Conservation (phyloP, 2,797 vertebrate genomes). For the Melanotaenia parkinsoni region DNA sequence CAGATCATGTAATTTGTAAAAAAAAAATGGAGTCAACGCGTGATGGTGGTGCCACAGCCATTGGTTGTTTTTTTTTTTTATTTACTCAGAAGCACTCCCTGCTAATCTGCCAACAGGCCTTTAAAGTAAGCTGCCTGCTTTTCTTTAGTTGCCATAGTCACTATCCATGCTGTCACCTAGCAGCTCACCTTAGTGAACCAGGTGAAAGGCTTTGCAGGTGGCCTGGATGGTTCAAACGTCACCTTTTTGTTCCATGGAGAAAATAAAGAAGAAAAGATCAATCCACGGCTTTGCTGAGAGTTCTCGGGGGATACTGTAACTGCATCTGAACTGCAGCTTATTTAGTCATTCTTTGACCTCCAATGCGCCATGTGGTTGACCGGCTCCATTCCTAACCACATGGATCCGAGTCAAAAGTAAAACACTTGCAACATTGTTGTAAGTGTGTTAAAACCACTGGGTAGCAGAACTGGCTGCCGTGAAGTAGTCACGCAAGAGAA, state of each 20-base stretch:
- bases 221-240: slow-evolving; percentile 28
- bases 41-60: slow-evolving; percentile 3
- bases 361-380: slow-evolving; percentile 31
- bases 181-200: slow-evolving; percentile 50
- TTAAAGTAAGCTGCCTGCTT: slow-evolving; percentile 38
- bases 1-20: background rate
- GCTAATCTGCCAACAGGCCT: slow-evolving; percentile 20
- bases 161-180: slow-evolving; percentile 39
- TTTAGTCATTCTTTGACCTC: slow-evolving; percentile 43
- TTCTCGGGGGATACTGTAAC: slow-evolving; percentile 2
- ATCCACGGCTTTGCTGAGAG: slow-evolving; percentile 7
- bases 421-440: slow-evolving; percentile 49
- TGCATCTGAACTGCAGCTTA: slow-evolving; percentile 16
- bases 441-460: slow-evolving; percentile 41
- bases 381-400: slow-evolving; percentile 47
- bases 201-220: slow-evolving; percentile 57
- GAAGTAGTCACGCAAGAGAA: slow-evolving; percentile 44
- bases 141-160: slow-evolving; percentile 55
- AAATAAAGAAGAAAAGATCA: slow-evolving; percentile 25
- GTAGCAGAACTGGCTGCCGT: slow-evolving; percentile 30
- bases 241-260: slow-evolving; percentile 44
- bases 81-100: slow-evolving; percentile 2
- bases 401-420: slow-evolving; percentile 49
- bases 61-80: slow-evolving; percentile 9
- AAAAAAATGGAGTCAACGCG: background rate